phyloP scores from a whole-genome alignment of 2,113 vertebrate species.

The Limanda limanda region DNA sequence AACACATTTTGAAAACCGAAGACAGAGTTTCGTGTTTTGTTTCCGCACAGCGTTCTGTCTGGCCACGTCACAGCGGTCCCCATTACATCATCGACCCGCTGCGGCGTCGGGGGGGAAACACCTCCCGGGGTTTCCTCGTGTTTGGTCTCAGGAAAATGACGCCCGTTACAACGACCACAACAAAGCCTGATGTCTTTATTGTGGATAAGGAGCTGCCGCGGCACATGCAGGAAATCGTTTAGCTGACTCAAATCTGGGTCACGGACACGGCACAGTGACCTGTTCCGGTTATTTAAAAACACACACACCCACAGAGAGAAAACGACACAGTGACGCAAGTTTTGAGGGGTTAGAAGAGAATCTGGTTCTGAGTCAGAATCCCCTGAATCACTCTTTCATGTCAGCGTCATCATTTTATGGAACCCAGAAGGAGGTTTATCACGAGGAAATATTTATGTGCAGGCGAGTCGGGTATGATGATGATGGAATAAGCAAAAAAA shows the following conservation, averaged over 20 bases:
- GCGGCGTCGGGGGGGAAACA: constrained; percentile 53
- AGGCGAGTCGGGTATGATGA: constrained; percentile 23
- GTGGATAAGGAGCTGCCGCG: constrained; percentile 7
- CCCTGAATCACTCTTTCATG: constrained; percentile 47
- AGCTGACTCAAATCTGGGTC: constrained; percentile 66
- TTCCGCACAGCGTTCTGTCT: constrained; percentile 12
- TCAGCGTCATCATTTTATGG: constrained; percentile 46
- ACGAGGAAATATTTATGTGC: constrained; percentile 42
- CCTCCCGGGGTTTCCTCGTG: constrained; percentile 52
- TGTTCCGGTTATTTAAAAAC: constrained; percentile 23
- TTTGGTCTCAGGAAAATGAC: constrained; percentile 66
- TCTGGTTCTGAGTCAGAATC: constrained; percentile 55
- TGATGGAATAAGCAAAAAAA: constrained; percentile 37
- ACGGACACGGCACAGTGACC: constrained; percentile 43
- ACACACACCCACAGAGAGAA: neutral
- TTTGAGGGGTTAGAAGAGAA: constrained; percentile 14
- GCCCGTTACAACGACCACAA: constrained; percentile 53
- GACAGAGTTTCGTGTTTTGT: constrained; percentile 30
- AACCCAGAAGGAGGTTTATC: constrained; percentile 55
- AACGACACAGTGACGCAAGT: neutral
- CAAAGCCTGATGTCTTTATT: constrained; percentile 46
- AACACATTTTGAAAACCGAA: constrained; percentile 37
- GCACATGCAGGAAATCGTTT: constrained; percentile 50
- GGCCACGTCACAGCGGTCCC: constrained; percentile 27
- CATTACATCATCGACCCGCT: constrained; percentile 47